Evolutionary conservation across 2,888 invertebrate genomes (phyloP).

Genomic region (Zelleria hepariella): DNA sequence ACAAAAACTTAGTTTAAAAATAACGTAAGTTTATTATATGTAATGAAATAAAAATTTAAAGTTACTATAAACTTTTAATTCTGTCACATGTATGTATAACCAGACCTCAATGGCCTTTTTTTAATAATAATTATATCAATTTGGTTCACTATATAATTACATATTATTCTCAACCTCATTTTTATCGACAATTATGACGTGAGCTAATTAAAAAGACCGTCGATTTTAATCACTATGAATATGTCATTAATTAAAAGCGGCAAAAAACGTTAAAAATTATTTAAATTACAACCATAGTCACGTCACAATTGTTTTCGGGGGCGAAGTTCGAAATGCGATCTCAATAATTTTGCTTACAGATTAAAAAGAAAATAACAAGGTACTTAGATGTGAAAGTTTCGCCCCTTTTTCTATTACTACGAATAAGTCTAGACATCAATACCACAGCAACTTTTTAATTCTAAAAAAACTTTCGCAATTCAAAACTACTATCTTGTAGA

Average conservation of each 20-base stretch:
- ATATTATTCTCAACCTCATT: slow-evolving; percentile 21
- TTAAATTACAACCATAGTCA: slow-evolving; percentile 13
- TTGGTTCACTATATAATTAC: slow-evolving; percentile 28
- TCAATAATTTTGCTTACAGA: not conserved
- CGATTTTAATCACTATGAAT: not conserved
- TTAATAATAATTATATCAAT: slow-evolving; percentile 19
- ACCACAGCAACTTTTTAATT: slow-evolving; percentile 26
- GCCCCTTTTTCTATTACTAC: not conserved
- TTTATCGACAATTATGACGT: slow-evolving; percentile 27
- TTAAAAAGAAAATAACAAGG: not conserved
- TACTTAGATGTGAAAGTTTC: slow-evolving; percentile 1
- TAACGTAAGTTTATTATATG: slow-evolving; percentile 71
- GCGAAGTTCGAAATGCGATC: slow-evolving; percentile 22
- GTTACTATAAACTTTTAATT: slow-evolving; percentile 47
- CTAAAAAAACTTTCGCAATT: slow-evolving; percentile 18
- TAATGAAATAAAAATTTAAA: slow-evolving; percentile 67
- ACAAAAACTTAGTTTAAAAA: slow-evolving; percentile 56
- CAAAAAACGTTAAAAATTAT: slow-evolving; percentile 3
- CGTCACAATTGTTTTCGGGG: slow-evolving; percentile 25
- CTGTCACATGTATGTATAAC: slow-evolving; percentile 47
- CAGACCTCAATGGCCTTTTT: not conserved
- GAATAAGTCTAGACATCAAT: slow-evolving; percentile 27
- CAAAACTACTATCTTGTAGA: slow-evolving; percentile 4
- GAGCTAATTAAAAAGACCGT: slow-evolving; percentile 11
- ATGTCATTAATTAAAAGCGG: not conserved